Evolutionary conservation across 2,113 vertebrate species (phyloP).

Genomic region (Gallinago paraguaiae): DNA sequence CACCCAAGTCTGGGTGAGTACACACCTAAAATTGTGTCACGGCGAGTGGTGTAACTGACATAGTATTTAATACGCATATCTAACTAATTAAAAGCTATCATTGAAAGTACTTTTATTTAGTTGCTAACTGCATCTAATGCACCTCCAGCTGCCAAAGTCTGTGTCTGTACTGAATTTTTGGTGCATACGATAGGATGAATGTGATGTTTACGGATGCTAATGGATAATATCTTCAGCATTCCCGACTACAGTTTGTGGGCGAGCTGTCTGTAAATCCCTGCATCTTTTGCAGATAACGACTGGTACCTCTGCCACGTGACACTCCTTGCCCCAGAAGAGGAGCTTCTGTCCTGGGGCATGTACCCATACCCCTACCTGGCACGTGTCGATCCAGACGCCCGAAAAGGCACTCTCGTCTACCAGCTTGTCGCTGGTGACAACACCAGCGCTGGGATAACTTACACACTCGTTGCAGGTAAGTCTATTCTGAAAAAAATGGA

Average conservation of each 20-base stretch:
- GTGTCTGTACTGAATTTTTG: background rate
- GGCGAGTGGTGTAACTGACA: background rate
- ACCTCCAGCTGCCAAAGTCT: background rate
- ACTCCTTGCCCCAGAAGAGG: conserved; percentile 76
- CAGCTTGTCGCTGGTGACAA: conserved; percentile 70
- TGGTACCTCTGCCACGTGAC: conserved; percentile 86
- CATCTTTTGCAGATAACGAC: conserved; percentile 77
- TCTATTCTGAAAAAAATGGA: background rate
- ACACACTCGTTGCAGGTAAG: conserved; percentile 81
- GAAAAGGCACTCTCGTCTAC: conserved; percentile 78
- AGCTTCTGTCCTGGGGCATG: conserved; percentile 85
- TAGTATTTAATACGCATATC: background rate
- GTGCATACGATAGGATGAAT: background rate
- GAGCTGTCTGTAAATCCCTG: background rate
- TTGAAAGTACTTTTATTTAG: background rate
- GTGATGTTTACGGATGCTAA: background rate
- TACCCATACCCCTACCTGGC: conserved; percentile 84
- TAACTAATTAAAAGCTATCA: background rate
- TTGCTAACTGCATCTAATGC: background rate
- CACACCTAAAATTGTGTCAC: background rate
- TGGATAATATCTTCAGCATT: background rate
- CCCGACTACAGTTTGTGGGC: background rate
- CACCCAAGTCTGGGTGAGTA: background rate
- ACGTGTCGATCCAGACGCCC: conserved; percentile 76
- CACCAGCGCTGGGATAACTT: conserved; percentile 67